Evolutionary conservation across 2,888 invertebrate species (phyloP), one percentile per base, ranked within the genome.

Genomic region (Trissolcus japonicus): DNA sequence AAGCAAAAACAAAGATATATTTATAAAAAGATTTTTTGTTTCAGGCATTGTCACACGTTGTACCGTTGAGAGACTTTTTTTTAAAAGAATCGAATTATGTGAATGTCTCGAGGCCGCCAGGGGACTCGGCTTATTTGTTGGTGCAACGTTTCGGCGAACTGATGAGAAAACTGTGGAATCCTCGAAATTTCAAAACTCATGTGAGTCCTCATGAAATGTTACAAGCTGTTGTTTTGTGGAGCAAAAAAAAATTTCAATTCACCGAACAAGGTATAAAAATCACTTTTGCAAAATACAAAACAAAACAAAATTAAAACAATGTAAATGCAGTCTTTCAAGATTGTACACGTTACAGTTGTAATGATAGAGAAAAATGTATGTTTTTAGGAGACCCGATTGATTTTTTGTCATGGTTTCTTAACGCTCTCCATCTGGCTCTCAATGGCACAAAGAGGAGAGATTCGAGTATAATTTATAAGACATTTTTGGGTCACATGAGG

Each of bases 131-230:
- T 67, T 96, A 96, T 86, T 92, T 98, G 29, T 90, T 99, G 55
- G 97, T 98, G 0, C 96, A 96, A 86, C 90, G 94, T 85, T 99
- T 98, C 89, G 99, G 99, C 0, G 99, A 99, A 88, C 91, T 99
- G 29, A 93, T 99, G 90, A 91, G 99, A 16, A 99, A 99, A 88
- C 91, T 99, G 83, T 99, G 99, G 99, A 99, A 99, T 90, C 98
- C 99, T 0, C 92, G 98, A 48, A 99, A 99, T 85, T 99, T 99
- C 88, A 99, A 99, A 90, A 96, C 99, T 0, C 99, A 99, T 86
- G 99, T 99, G 0, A 98, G 98, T 17, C 99, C 99, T 0, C 99
- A 99, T 88, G 99, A 99, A 92, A 99, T 99, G 99, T 91, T 99
- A 21, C 99, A 99, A 87, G 97, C 99, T 55, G 97, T 98, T 21